A percentile compares a stretch with the other conserved stretches of the same genome.
These are phyloP conservation scores for Poecilia wingei DNA, from an alignment of 2,797 vertebrate genomes.

Conservation along the genomic window DNA sequence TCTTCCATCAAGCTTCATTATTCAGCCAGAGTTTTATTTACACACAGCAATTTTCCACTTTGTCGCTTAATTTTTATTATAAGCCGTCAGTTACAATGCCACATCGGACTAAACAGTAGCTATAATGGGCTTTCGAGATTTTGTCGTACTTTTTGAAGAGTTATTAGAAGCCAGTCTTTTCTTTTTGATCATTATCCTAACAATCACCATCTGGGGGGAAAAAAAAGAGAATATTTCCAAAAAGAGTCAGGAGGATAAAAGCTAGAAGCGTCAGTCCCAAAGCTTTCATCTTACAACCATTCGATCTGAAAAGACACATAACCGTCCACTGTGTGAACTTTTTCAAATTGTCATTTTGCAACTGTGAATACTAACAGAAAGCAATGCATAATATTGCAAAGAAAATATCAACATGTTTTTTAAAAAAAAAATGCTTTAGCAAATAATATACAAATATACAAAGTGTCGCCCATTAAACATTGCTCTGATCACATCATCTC, in stretches of 20 bases:
- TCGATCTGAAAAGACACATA: not conserved
- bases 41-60: conserved; percentile 51
- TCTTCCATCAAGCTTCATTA: conserved; percentile 51
- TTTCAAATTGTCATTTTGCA: not conserved
- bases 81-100: conserved; percentile 24
- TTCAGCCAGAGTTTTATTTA: conserved; percentile 53
- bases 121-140: conserved; percentile 13
- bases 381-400: not conserved
- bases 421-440: not conserved
- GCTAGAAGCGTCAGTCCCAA: too few species aligned
- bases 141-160: not conserved
- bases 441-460: not conserved
- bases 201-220: not conserved
- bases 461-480: too few species aligned
- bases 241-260: too few species aligned
- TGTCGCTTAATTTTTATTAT: conserved; percentile 41
- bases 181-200: not conserved
- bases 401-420: not conserved
- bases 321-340: not conserved
- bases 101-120: conserved; percentile 22
- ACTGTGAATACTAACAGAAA: not conserved
- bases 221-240: not conserved
- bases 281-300: not conserved
- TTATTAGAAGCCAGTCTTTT: not conserved
- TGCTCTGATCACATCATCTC: not conserved